Base-by-base conservation (phyloP, 2,113 vertebrate genomes). In the Charina bottae region DNA sequence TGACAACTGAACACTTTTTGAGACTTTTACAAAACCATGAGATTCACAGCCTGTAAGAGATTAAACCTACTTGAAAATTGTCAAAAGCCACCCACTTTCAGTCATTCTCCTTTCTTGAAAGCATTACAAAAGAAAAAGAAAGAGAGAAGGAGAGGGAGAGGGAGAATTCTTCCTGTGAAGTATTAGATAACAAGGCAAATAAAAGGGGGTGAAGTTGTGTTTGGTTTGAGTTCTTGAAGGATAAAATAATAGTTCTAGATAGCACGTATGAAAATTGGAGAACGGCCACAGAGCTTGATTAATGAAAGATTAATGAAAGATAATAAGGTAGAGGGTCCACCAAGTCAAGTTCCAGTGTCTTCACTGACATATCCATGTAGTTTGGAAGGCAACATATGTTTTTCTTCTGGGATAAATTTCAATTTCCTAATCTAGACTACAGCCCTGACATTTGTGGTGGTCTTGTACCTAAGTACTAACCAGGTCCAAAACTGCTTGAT, bases 61-160 rank as follows among this genome's bases (percentile, higher is more conserved):
- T 53, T 89, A 92, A 94, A 28, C 89, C 84, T 96, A 94, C 90
- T 89, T 96, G 64, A 93, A 95, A 95, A 94, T 95, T 97, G 84
- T 95, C 93, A 94, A 95, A 26, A 96, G 15, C 54, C 88, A 94
- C 93, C 90, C 92, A 95, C 92, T 94, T 96, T 95, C 94, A 96
- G 91, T 97, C 90, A 96, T 94, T 95, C 88, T 2, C 89, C 91
- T 96, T 95, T 94, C 54, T 84, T 93, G 87, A 94, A 54, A 37
- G 68, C 59, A n/a, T n/a, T n/a, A n/a, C n/a, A n/a, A n/a, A n/a
- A n/a, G 55, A 95, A 88, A 0, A 94, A 94, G 93, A 92, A 24
- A 95, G 91, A 92, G 84, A 46, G n/a, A 54, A 13, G 24, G 53
- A 46, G 10, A 56, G 23, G 58, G 21, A 42, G 10, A n/a, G 21